Base-by-base conservation (phyloP, 2,113 vertebrate species). In the Panurus biarmicus region DNA sequence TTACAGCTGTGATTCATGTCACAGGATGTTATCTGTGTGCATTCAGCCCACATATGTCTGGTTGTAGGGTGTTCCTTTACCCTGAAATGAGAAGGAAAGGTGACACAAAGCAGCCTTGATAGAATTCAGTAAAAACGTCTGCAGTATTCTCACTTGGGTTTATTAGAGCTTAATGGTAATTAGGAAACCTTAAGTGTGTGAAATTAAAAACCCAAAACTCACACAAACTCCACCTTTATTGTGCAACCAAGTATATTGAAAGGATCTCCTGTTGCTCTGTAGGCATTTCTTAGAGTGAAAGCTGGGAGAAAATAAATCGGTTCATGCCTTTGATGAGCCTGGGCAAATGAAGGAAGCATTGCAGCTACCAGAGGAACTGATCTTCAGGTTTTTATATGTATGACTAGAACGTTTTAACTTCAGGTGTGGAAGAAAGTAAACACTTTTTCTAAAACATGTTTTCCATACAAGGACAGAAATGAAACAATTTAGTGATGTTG, bases 161-260 rank as follows among this genome's bases (percentile, higher is more conserved):
- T 94, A 71, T 94, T 94, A 73, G 87, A 95, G 76, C 90, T 96
- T 96, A 94, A 70, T 94, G 51, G 72, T 95, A 95, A 95, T 96
- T 93, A 95, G 95, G 85, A 93, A 94, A 89, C 74, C 61, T 82
- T 87, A 97, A 88, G 78, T 69, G 72, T 95, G 73, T 90, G 77
- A 90, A 92, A 89, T 92, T 78, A 76, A 61, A 79, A 70, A 3
- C 15, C 20, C 64, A 70, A 79, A 78, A 5, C 44, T 80, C 54
- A 17, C 23, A 53, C 44, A 71, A 85, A 54, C 9, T 14, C 15
- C 50, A 62, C 56, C 33, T 93, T 81, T 90, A 60, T 70, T 89
- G 82, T 87, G 77, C 71, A 91, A 45, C 58, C 47, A 73, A 33
- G 35, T 60, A 3, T 45, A 56, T 96, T 94, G 87, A 96, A 85